A percentile compares a stretch with the other conserved stretches of the same genome.
phyloP scores from a whole-genome alignment of 2,113 vertebrate species.

The Channa maculata region DNA sequence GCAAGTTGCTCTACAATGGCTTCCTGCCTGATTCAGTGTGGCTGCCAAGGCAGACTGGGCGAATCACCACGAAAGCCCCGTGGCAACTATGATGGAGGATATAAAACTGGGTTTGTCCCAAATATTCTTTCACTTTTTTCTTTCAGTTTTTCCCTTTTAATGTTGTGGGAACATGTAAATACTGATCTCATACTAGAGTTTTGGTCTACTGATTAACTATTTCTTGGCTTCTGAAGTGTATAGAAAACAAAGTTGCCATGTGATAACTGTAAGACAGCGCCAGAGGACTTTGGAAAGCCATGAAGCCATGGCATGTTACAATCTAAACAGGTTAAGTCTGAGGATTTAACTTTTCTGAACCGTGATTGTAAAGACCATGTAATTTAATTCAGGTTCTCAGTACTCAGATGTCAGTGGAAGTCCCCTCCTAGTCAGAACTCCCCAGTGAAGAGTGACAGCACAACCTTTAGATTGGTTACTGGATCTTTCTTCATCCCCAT shows the following conservation, averaged over 20 bases:
- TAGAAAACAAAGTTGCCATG: constrained; percentile 14
- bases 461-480: constrained; percentile 33
- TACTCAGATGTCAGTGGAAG: constrained; percentile 69
- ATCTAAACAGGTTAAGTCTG: constrained; percentile 16
- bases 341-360: constrained; percentile 29
- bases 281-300: constrained; percentile 15
- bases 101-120: constrained; percentile 48
- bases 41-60: constrained; percentile 47
- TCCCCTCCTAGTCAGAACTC: constrained; percentile 46
- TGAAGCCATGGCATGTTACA: neutral
- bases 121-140: constrained; percentile 35
- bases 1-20: constrained; percentile 16
- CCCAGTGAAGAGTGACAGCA: constrained; percentile 6
- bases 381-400: constrained; percentile 31
- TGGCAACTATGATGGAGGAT: constrained; percentile 38
- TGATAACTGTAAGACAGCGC: neutral
- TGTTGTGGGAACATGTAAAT: neutral
- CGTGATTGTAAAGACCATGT: constrained; percentile 20
- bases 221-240: constrained; percentile 5
- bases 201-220: constrained; percentile 1
- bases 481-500: constrained; percentile 35
- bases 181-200: neutral
- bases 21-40: neutral
- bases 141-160: constrained; percentile 2
- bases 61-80: constrained; percentile 40